Base-by-base conservation (phyloP, 2,888 invertebrate species). In the Tiliacea citrago region DNA sequence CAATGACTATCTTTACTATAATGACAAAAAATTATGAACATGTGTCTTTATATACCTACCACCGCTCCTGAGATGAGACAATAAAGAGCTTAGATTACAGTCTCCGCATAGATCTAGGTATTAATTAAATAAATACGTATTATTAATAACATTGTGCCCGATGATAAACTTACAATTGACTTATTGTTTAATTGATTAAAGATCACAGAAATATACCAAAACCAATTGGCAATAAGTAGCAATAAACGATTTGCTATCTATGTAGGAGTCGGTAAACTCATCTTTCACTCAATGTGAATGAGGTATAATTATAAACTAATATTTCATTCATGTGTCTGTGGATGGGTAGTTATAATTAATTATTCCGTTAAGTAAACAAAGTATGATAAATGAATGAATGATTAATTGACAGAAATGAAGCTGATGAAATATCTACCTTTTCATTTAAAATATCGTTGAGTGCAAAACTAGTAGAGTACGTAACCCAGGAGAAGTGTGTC, bases 401-500 rank as follows among this genome's bases (percentile, higher is more conserved):
- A 65, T 76, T 81, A 55, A 70, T 70, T 70, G 51, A 76, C 76
- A 62, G 29, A 72, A 68, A 81, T 60, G 29, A 24, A 81, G 45
- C 24, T 57, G 55, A 62, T 68, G 65, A 45, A 60, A 68, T 71
- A 66, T 53, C 47, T 83, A 85, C 85, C 82, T 85, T 74, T 69
- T 53, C 18, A 45, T 81, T 70, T 67, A 10, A 16, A 74, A 58
- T 81, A 57, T 35, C 42, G 57, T 35, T 51, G 35, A 57, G 16
- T 45, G 10, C 21, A 21, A 76, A 61, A 71, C 65, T 71, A 45
- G 21, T 53, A 57, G 39, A 68, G 16, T 47, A 39, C 42, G 24
- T 66, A 55, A 65, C 72, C 61, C 58, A 73, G 74, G 57, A 81
- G 86, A 86, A 80, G 88, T 90, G 90, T 88, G 89, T 84, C 88